Evolutionary conservation across 2,797 vertebrate genomes (phyloP).

Genomic region (Sebastes kiyomatsui): DNA sequence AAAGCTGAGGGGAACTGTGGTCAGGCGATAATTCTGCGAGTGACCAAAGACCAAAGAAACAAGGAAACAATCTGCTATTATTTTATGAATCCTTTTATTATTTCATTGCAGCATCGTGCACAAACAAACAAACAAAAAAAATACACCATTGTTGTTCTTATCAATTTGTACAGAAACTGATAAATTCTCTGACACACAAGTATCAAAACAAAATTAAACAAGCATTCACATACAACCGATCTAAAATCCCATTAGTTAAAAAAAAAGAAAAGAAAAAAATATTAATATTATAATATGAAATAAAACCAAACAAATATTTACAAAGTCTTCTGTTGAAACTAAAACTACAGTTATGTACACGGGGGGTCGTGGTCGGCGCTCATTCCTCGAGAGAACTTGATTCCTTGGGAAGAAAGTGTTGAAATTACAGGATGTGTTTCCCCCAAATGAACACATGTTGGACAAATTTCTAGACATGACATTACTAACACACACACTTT

Average conservation of each 20-base stretch:
- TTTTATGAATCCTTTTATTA: slow-evolving; percentile 67
- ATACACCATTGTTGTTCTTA: slow-evolving; percentile 62
- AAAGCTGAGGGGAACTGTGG: background rate
- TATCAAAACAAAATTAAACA: slow-evolving; percentile 76
- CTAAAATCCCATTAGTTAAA: slow-evolving; percentile 77
- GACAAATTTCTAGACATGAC: background rate
- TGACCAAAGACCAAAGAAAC: background rate
- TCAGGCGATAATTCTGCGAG: no score
- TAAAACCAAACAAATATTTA: slow-evolving; percentile 79
- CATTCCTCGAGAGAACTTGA: slow-evolving; percentile 51
- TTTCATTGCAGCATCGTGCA: slow-evolving; percentile 61
- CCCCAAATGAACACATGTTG: background rate
- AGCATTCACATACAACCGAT: slow-evolving; percentile 56
- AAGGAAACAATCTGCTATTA: background rate
- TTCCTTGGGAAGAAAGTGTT: slow-evolving; percentile 46
- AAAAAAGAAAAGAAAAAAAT: slow-evolving; percentile 51
- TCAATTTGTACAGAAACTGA: slow-evolving; percentile 61
- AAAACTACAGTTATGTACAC: slow-evolving; percentile 77
- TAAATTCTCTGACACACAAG: slow-evolving; percentile 55
- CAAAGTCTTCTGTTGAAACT: slow-evolving; percentile 58
- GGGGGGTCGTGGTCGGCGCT: slow-evolving; percentile 43
- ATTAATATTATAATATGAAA: slow-evolving; percentile 68
- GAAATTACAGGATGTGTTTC: slow-evolving; percentile 47
- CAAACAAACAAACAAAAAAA: slow-evolving; percentile 62
- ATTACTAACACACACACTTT: background rate